A percentile compares a stretch with the other conserved stretches of the same genome.
Evolutionary conservation across 2,888 invertebrate species (phyloP).

Genomic region (Standfussiana lucernea): DNA sequence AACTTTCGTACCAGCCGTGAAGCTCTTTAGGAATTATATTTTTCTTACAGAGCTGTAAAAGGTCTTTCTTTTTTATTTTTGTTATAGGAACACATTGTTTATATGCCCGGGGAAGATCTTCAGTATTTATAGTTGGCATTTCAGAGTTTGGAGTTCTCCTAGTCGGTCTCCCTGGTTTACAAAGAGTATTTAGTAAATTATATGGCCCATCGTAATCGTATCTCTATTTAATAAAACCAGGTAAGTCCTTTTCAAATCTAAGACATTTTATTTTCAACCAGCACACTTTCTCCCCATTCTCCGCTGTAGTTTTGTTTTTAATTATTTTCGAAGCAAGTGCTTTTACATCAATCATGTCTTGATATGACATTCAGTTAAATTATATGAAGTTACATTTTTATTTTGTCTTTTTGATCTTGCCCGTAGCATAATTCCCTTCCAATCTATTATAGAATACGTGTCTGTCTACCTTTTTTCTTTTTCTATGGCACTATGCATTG

Average conservation of each 20-base stretch:
- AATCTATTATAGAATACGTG: constrained; percentile 13
- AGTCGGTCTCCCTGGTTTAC: constrained; percentile 40
- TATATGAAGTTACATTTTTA: constrained; percentile 28
- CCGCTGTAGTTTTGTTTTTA: constrained; percentile 31
- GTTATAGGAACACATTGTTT: constrained; percentile 36
- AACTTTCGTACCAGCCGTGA: constrained; percentile 33
- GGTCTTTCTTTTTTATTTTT: constrained; percentile 40
- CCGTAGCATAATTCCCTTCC: constrained; percentile 8
- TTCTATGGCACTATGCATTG: constrained; percentile 21
- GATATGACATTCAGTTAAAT: constrained; percentile 15
- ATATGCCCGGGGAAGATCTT: constrained; percentile 33
- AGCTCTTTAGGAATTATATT: constrained; percentile 46
- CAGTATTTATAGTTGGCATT: constrained; percentile 28
- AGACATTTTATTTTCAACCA: constrained; percentile 42
- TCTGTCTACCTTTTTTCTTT: constrained; percentile 24
- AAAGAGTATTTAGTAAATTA: constrained; percentile 41
- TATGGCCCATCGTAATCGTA: constrained; percentile 42
- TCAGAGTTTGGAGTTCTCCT: constrained; percentile 32
- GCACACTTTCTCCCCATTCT: constrained; percentile 28
- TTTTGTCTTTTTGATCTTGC: constrained; percentile 29
- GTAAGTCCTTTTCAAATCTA: constrained; percentile 35
- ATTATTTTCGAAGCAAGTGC: constrained; percentile 22
- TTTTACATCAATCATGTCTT: constrained; percentile 38
- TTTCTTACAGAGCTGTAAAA: constrained; percentile 48
- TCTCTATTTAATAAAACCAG: constrained; percentile 38